Evolutionary conservation across 2,797 vertebrate genomes (phyloP), one percentile per base, ranked within the genome.

Genomic region (Syngnathus rostellatus): DNA sequence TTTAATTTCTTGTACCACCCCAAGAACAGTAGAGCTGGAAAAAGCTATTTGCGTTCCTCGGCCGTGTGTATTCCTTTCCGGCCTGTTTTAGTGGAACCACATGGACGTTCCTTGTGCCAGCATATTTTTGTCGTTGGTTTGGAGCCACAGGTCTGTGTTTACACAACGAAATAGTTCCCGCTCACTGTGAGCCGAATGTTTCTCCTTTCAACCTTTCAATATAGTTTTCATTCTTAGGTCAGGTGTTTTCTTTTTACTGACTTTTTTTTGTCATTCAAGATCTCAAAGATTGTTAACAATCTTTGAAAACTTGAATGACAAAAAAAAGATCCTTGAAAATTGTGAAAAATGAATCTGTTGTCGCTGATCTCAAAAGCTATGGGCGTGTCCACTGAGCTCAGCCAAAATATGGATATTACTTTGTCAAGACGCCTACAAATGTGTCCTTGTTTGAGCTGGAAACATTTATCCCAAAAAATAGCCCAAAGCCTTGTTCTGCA

Each of bases 61-160:
- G 25, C 38, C 43, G 48, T 69, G 54, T 61, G 46, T 65, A 77
- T 69, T 63, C 8, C 41, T 38, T 38, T 45, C 69, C 74, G 54
- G 55, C 69, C 66, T 63, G 12, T 65, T 63, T 76, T 12, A 71
- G 40, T 77, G 61, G 63, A 83, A 86, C 81, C 77, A 81, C 58
- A 68, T 76, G 69, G 21, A 3, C 25, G 12, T 57, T 57, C 31
- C 45, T 5, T 39, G 43, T n/a, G 10, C 11, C 23, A 67, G 51
- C 62, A 61, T 81, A 69, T 81, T 87, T 25, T 74, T 72, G 45
- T 16, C 10, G 46, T 17, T n/a, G 14, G 8, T 50, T 25, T 45
- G 17, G 46, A 48, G 31, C 12, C 7, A 6, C 6, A 11, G 16
- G 2, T 37, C 16, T 50, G n/a, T 6, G 14, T 63, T 37, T 37